Evolutionary conservation across 2,797 vertebrate species (phyloP), one percentile per base, ranked within the genome.

Genomic region (Rhadinocentrus ornatus): DNA sequence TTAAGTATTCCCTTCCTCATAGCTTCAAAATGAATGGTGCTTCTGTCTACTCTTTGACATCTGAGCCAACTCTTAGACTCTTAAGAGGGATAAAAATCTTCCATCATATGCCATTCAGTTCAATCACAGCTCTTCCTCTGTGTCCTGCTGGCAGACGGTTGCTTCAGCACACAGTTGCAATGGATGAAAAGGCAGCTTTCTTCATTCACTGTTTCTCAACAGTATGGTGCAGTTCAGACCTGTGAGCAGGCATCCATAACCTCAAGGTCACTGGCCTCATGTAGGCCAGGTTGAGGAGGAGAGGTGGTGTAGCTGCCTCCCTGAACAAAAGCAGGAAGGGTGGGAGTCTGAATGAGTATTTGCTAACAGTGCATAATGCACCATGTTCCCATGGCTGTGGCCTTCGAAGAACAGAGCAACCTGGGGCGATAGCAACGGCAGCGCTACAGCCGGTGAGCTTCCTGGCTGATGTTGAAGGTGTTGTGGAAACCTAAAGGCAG

Each of bases 301-400:
- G 80, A 81, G 75, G 69, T 72, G 62, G 53, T 69, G 48, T 74
- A 50, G 81, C 72, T 75, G 86, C 72, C 54, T 50, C 31, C 66
- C 64, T 66, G 87, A 90, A 95, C 94, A 95, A 95, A 94, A 92
- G 83, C 93, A 95, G 94, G 93, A 95, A 95, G 93, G 92, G 93
- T 93, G 92, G 89, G 85, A 92, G 90, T 90, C 85, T 89, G 88
- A 91, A 87, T 86, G 86, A 92, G 88, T 93, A 88, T 94, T 94
- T 94, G 92, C 93, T 92, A 92, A 89, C 20, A 37, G 94, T 94
- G 91, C 88, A 91, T 94, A 93, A 94, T 85, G 66, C 80, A 78
- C 66, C 76, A 77, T 77, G 87, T 95, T 94, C 91, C 90, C 92
- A 93, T 93, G 87, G 88, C 44, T 62, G 76, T 83, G 82, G 84